Evolutionary conservation across 2,113 vertebrate genomes (phyloP), one percentile per base, ranked within the genome.

Genomic region (Regulus satrapa): DNA sequence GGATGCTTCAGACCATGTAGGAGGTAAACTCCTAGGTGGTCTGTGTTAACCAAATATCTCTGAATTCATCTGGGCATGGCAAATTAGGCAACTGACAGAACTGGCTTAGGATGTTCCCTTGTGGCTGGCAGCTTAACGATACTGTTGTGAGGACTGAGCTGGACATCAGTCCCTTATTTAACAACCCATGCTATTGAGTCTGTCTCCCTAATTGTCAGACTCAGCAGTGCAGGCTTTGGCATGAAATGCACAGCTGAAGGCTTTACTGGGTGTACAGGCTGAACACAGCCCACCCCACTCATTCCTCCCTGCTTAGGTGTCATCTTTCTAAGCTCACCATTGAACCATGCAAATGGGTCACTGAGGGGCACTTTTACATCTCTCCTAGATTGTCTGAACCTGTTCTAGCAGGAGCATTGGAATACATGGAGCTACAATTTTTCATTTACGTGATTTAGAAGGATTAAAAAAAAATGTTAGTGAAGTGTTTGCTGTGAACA

Each of bases 131-230:
- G 29, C 67, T 66, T 59, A 46, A 36, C 6, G 45, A 36, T 62
- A 4, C 12, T 38, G 26, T 31, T 92, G 38, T 74, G 56, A 63
- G 56, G 63, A 45, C n/a, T 36, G 58, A 72, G 23, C 52, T 43
- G 52, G 48, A 38, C 9, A 12, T 71, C 26, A 52, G 26, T 21
- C 19, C 1, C 0, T 74, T 91, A 32, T 25, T 58, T 56, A 64
- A 16, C 32, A 25, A 12, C 26, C 45, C 1, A 0, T 23, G 7
- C 72, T 88, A 58, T 1, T 0, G 58, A 56, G 15, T 17, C 17
- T 66, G 0, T 43, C 84, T 64, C 31, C 9, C 9, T 21, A 40
- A 0, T 1, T 91, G 40, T 24, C 54, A 77, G 61, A 61, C 17
- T 46, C 32, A 51, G 0, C 26, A 29, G 12, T 3, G 2, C 4